Conservation (phyloP, 2,888 invertebrate species). For the Synanthedon vespiformis region DNA sequence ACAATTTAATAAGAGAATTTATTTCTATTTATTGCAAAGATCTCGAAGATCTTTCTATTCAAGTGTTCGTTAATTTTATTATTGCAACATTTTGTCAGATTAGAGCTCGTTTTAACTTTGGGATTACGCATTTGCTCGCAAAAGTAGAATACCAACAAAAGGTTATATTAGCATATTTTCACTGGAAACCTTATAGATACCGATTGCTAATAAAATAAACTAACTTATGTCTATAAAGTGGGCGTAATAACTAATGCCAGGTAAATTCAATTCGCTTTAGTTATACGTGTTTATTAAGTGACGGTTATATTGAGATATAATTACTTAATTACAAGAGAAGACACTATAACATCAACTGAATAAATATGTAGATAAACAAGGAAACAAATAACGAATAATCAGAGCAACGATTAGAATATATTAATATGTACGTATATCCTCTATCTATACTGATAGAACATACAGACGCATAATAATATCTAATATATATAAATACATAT, state of each 20-base stretch:
- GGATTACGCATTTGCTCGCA: slow-evolving; percentile 8
- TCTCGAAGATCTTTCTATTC: slow-evolving; percentile 10
- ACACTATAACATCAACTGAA: neutral
- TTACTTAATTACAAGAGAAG: neutral
- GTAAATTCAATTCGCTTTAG: neutral
- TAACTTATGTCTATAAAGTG: slow-evolving; percentile 19
- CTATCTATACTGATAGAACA: too few relatives aligned
- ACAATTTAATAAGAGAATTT: too few relatives aligned
- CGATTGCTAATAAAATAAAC: slow-evolving; percentile 26
- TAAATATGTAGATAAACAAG: neutral
- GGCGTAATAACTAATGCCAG: slow-evolving; percentile 23
- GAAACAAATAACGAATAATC: neutral
- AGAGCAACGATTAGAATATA: too few relatives aligned
- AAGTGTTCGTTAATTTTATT: slow-evolving; percentile 30
- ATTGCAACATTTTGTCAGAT: slow-evolving; percentile 25
- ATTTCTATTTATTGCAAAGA: neutral
- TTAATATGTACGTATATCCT: too few relatives aligned
- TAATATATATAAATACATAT: too few relatives aligned
- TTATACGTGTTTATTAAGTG: neutral
- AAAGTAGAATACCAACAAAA: neutral
- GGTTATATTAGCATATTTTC: neutral
- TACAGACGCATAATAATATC: too few relatives aligned
- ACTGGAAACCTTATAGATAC: neutral
- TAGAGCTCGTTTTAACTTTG: slow-evolving; percentile 13
- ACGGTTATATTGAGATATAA: neutral